Base-by-base conservation (phyloP, 2,888 invertebrate genomes). In the Seira musarum region DNA sequence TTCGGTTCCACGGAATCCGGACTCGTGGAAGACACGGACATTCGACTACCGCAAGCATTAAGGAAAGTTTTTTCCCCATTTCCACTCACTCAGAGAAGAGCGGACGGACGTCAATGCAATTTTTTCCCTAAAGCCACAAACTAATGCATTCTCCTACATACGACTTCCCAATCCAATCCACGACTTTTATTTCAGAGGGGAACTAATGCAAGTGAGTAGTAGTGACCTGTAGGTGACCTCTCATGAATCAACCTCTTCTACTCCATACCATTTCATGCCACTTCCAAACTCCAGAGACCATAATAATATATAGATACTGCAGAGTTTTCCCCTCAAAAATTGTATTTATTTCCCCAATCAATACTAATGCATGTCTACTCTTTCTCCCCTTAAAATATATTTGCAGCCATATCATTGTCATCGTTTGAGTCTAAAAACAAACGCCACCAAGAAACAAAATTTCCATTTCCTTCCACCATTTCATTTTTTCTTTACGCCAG, bases 181-280 rank as follows among this genome's bases (percentile, higher is more conserved):
- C 15, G 15, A 10, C 10, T 57, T 57, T 57, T 57, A 3, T n/a
- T n/a, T n/a, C 25, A 60, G 72, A 68, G 70, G 69, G 57, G 64
- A 69, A 57, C 53, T 65, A 25, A 24, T 61, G 71, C 25, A 64
- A 77, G 77, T 70, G 77, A 77, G 77, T 70, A 72, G 79, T 69
- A 75, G 80, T 86, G 86, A 86, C 85, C 86, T 77, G 67, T 15
- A 21, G 67, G 60, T 86, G 86, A 86, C 86, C 86, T 83, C 82
- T 25, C 86, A 86, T 85, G 84, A 85, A 86, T 86, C 86, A 86
- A 85, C 76, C 83, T 85, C 83, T 84, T 79, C 46, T 78, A 64
- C 61, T 19, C 15, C 30, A n/a, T 30, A n/a, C 68, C 57, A n/a
- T 57, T n/a, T 10, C 17, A 57, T 57, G 57, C 57, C 57, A 57